Base-by-base conservation (phyloP, 2,888 invertebrate genomes). In the Brachycybe producta region DNA sequence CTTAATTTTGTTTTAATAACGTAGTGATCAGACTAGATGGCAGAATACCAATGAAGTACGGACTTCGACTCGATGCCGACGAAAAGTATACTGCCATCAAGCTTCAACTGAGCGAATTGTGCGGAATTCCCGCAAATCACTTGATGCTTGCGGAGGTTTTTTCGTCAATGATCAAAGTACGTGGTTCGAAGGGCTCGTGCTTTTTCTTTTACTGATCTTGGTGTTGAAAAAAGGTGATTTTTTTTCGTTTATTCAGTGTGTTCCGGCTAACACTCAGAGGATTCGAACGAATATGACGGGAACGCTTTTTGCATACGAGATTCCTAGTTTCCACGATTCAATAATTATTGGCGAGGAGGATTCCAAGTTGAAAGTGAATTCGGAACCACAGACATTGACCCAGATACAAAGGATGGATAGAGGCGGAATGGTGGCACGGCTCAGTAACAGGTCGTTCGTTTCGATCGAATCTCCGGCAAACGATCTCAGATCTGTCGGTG, bases 21-120 rank as follows among this genome's bases (percentile, higher is more conserved):
- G 5, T 64, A 82, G 84, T 84, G 15, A 77, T 84, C 51, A 69
- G 78, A n/a, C 68, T 83, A 56, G 84, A 87, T 66, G 90, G 88
- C 0, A 79, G 82, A 17, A 77, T 82, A 44, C 91, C 91, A 0
- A 73, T 80, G 1, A 83, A 85, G 63, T 91, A 88, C 65, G 90
- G 88, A 1, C 71, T 90, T 53, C 74, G 86, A 2, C 73, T 90
- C 23, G 83, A 82, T 65, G 81, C 84, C 5, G 88, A 88, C 58
- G 84, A 83, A 54, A 82, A 80, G 41, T 84, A 84, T 61, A 62
- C 72, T n/a, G 79, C 80, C 52, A 66, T 90, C 36, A 87, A 86
- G 68, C 74, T 75, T 55, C 78, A 80, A 55, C 68, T 90, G 19
- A 62, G 62, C 56, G 56, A 59, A 19, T 65, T 82, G 48, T 79